Conservation (phyloP, 2,113 vertebrate species). For the Psittacara wagleri region DNA sequence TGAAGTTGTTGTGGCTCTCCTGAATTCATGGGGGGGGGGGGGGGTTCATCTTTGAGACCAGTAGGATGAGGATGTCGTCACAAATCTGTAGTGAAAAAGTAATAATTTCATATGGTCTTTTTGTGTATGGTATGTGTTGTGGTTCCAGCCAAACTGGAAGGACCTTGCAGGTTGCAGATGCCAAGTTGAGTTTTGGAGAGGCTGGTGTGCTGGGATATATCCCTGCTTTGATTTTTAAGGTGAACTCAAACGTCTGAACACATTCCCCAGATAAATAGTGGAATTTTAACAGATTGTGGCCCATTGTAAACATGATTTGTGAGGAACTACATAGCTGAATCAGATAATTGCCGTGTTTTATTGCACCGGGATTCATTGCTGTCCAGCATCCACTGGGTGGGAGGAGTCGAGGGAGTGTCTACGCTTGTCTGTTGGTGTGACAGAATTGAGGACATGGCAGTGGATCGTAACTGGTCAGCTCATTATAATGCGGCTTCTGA, state of each 20-base stretch:
- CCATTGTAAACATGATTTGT: background rate
- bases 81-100: background rate
- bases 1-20: background rate
- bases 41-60: background rate
- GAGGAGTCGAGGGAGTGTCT: constrained; percentile 8
- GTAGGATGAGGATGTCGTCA: background rate
- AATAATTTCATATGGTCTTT: background rate
- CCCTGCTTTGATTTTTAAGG: background rate
- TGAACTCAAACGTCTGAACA: background rate
- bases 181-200: constrained; percentile 8
- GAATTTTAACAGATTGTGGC: constrained; percentile 4
- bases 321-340: constrained; percentile 5
- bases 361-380: constrained; percentile 37
- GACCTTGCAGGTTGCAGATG: background rate
- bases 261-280: background rate
- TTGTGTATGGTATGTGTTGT: background rate
- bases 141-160: background rate
- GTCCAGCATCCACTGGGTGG: constrained; percentile 37
- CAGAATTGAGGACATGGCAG: background rate
- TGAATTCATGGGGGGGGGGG: background rate
- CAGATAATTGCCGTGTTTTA: constrained; percentile 19
- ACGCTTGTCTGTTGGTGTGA: background rate
- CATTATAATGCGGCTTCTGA: background rate
- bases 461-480: background rate
- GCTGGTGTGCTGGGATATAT: background rate